phyloP scores from a whole-genome alignment of 1,140 invertebrate genomes.

The Lordiphosa clarofinis region DNA sequence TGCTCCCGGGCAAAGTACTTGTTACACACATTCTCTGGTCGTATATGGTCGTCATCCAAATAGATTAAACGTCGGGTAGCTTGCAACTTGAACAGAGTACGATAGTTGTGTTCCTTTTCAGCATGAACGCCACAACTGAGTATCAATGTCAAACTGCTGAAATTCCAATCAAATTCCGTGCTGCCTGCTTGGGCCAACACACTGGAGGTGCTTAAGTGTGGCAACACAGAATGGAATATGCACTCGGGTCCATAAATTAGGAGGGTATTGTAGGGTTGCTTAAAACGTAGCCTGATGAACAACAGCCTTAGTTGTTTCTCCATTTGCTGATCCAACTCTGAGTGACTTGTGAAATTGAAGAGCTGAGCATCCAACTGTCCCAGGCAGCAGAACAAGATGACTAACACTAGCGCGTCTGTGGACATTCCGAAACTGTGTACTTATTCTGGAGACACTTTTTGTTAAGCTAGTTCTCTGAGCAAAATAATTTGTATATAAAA shows the following conservation, averaged over 20 bases:
- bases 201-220: constrained; percentile 7
- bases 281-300: constrained; percentile 17
- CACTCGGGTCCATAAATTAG: constrained; percentile 38
- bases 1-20: constrained; percentile 34
- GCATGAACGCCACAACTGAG: constrained; percentile 21
- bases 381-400: constrained; percentile 7
- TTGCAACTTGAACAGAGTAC: constrained; percentile 32
- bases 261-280: constrained; percentile 33
- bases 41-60: not conserved
- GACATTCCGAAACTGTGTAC: constrained; percentile 8
- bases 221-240: constrained; percentile 34
- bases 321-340: not conserved
- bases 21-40: constrained; percentile 12
- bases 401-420: constrained; percentile 17
- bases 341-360: not conserved
- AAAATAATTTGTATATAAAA: too few relatives aligned
- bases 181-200: constrained; percentile 27
- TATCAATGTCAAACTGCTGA: constrained; percentile 25
- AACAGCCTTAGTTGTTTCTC: constrained; percentile 18
- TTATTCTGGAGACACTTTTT: not conserved
- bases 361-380: not conserved
- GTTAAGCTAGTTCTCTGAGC: not conserved
- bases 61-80: constrained; percentile 24
- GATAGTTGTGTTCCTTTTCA: constrained; percentile 25
- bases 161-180: constrained; percentile 36